Evolutionary conservation across 2,113 vertebrate species (phyloP).

Genomic region (Cynopterus brachyotis): DNA sequence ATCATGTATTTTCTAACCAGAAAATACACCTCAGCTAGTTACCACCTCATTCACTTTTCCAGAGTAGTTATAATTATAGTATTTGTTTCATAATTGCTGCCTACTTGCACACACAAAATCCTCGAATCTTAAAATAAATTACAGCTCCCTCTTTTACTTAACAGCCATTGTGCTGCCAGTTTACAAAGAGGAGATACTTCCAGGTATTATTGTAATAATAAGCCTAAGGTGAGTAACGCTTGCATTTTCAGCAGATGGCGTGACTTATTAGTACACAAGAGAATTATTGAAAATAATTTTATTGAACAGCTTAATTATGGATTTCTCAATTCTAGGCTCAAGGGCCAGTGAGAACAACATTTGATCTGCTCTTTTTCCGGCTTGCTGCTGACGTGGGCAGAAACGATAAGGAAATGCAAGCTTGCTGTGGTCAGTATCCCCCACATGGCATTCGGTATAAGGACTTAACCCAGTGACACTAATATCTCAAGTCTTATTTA

Average conservation of each 20-base stretch:
- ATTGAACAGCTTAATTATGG: constrained; percentile 40
- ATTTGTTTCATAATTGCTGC: constrained; percentile 74
- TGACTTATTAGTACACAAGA: constrained; percentile 44
- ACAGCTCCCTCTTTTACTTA: constrained; percentile 74
- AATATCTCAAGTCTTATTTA: neutral
- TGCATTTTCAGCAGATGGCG: constrained; percentile 40
- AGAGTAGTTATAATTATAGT: constrained; percentile 69
- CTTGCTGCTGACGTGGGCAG: constrained; percentile 10
- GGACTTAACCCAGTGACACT: neutral
- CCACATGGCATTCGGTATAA: neutral
- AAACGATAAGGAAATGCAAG: neutral
- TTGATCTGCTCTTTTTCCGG: constrained; percentile 52
- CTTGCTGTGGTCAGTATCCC: neutral
- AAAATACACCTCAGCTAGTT: constrained; percentile 43
- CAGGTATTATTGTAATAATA: constrained; percentile 66
- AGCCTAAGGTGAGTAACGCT: constrained; percentile 30
- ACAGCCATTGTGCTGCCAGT: constrained; percentile 57
- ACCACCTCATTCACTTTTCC: constrained; percentile 44
- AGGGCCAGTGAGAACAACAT: neutral
- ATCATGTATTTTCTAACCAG: constrained; percentile 48
- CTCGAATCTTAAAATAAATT: constrained; percentile 76
- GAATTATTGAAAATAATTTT: constrained; percentile 50
- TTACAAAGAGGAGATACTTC: constrained; percentile 66
- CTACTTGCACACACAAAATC: constrained; percentile 72
- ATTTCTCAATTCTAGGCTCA: constrained; percentile 59